Evolutionary conservation across 2,797 vertebrate species (phyloP), one percentile per base, ranked within the genome.

Genomic region (Eremophila alpestris): DNA sequence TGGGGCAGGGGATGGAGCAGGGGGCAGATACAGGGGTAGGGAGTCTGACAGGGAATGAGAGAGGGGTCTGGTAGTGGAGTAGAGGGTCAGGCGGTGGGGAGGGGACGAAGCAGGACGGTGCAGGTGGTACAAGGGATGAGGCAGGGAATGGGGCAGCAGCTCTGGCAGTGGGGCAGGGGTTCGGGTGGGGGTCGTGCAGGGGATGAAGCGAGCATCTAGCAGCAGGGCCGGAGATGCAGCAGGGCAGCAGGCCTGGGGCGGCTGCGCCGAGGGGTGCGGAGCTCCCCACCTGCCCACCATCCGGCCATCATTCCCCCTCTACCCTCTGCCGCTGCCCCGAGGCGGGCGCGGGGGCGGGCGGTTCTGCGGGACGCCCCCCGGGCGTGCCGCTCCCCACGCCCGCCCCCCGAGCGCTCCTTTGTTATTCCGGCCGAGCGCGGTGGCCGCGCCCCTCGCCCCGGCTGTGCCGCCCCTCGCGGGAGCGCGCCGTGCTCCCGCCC

Each of bases 211-310:
- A 10, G 26, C 41, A 38, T 36, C 4, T 21, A 14, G 58, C 22
- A 21, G 45, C 0, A 41, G 46, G 23, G 20, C 62, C n/a, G 34
- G 16, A 20, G 64, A 21, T 9, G 46, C 5, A 52, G 34, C n/a
- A 11, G 34, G 38, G 30, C 32, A 30, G 22, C 32, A 30, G 23
- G 15, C 15, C 20, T 22, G 36, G 11, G 20, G 29, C 38, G 46
- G 46, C 76, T 34, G 51, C 45, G 8, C 49, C 16, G n/a, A 21
- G 43, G 22, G 24, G 3, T 10, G 20, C 36, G 32, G 18, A 43
- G 19, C 26, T 21, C 8, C 9, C 16, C 6, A 2, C 6, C 6
- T 7, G 1, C 11, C 8, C 24, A 8, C 12, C 11, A 20, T 9
- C 18, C 4, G 30, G 24, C 20, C 40, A 6, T 3, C 49, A 6